A percentile compares a stretch with the other conserved stretches of the same genome.
phyloP scores from a whole-genome alignment of 92 coral and sea anemone species.

The Chrysogorgia sp. region DNA sequence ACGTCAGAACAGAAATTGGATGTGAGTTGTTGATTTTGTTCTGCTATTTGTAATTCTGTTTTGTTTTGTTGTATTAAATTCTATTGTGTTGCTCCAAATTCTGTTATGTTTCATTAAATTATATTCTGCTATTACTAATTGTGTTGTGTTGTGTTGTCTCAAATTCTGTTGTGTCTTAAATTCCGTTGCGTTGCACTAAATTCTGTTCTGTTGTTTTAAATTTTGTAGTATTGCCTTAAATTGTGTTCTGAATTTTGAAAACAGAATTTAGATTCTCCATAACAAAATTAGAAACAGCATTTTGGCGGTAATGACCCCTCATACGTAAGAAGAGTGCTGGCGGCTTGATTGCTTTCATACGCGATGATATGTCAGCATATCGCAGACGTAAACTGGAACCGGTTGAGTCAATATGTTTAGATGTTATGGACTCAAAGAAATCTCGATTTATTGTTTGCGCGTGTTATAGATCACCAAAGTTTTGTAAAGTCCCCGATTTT shows the following conservation, averaged over 20 bases:
- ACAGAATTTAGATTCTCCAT: conserved; percentile 13
- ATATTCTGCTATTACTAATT: conserved; percentile 7
- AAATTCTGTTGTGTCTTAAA: conserved; percentile 4
- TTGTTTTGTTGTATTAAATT: conserved; percentile 6
- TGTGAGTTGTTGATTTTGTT: neutral
- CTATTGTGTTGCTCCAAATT: too few species aligned
- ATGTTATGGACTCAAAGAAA: too few species aligned
- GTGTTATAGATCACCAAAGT: too few species aligned
- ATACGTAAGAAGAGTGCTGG: too few species aligned
- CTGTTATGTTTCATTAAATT: conserved; percentile 5
- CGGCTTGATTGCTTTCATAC: too few species aligned
- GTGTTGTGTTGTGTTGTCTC: neutral
- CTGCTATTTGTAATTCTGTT: neutral
- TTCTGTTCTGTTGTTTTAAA: neutral
- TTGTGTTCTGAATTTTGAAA: conserved; percentile 8
- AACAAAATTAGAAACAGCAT: conserved; percentile 16
- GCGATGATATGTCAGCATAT: too few species aligned
- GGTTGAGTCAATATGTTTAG: too few species aligned
- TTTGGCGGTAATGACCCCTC: conserved; percentile 38
- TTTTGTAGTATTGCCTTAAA: neutral
- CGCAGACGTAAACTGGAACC: too few species aligned
- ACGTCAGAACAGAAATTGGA: too few species aligned
- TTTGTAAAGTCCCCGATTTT: too few species aligned
- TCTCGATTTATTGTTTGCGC: too few species aligned
- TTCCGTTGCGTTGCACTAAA: neutral